These are phyloP conservation scores for Condylura cristata DNA, from an alignment of 2,113 vertebrate species.

Conservation along the genomic window DNA sequence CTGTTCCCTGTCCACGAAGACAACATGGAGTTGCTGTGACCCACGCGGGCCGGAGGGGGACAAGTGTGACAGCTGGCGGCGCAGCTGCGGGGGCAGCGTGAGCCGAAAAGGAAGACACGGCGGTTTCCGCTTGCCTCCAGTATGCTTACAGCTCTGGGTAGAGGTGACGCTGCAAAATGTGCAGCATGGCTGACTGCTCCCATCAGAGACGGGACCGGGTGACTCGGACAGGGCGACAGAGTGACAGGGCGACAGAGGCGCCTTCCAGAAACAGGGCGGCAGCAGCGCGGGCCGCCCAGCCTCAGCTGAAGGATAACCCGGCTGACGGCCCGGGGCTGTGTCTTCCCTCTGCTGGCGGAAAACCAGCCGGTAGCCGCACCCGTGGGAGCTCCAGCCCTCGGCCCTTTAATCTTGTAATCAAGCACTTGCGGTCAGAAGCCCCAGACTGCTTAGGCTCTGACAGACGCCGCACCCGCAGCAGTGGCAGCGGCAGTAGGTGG, in stretches of 20 bases:
- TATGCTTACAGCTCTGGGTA: background rate
- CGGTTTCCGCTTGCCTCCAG: background rate
- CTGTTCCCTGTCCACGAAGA: background rate
- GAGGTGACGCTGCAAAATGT: background rate
- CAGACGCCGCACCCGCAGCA: background rate
- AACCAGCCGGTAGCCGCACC: background rate
- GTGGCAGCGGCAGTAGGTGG: slow-evolving; percentile 61
- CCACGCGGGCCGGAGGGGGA: background rate
- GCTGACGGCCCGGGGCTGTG: background rate
- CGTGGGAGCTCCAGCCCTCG: background rate
- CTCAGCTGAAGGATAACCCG: background rate
- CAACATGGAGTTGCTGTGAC: background rate
- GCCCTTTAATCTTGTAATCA: background rate
- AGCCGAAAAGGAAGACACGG: background rate
- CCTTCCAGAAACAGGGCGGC: background rate
- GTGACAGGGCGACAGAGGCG: no score
- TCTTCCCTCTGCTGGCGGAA: background rate
- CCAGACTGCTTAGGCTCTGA: background rate
- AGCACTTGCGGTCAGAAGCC: background rate
- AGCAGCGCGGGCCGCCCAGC: background rate
- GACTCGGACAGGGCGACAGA: no score
- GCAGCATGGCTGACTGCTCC: background rate
- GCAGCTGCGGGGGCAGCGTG: background rate
- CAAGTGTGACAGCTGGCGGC: no score
- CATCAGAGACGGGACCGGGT: background rate